These are phyloP conservation scores for Invenusta paracnida DNA, from an alignment of 2,888 invertebrate genomes.

Conservation along the genomic window DNA sequence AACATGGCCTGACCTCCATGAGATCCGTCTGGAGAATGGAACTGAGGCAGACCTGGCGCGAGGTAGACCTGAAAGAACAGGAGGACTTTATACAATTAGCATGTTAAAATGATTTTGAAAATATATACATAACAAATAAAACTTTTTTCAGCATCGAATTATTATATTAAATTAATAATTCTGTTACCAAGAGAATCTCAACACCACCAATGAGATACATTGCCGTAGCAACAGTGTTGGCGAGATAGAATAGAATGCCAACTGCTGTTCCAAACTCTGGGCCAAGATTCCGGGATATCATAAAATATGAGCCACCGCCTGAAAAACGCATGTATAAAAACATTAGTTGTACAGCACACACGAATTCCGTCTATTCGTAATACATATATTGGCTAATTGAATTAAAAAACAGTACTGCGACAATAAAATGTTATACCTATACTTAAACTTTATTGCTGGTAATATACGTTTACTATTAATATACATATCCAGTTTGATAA, in stretches of 20 bases:
- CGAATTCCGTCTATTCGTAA: background rate
- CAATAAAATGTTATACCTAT: too few relatives aligned
- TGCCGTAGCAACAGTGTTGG: slow-evolving; percentile 50
- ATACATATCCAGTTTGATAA: too few relatives aligned
- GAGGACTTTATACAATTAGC: background rate
- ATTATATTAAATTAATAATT: too few relatives aligned
- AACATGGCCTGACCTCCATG: slow-evolving; percentile 61
- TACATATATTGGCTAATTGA: too few relatives aligned
- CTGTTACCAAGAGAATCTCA: slow-evolving; percentile 49
- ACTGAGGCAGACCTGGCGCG: slow-evolving; percentile 34
- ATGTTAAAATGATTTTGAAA: too few relatives aligned
- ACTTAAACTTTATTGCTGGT: too few relatives aligned
- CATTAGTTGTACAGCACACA: background rate
- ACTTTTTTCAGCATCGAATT: too few relatives aligned
- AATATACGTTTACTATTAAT: too few relatives aligned
- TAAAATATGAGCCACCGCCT: slow-evolving; percentile 50
- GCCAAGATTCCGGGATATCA: slow-evolving; percentile 50
- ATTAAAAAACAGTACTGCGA: too few relatives aligned
- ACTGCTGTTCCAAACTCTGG: slow-evolving; percentile 50
- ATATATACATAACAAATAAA: too few relatives aligned
- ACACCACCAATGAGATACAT: slow-evolving; percentile 49
- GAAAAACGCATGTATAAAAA: background rate
- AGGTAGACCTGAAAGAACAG: slow-evolving; percentile 31
- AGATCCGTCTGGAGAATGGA: slow-evolving; percentile 33
- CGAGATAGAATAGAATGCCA: slow-evolving; percentile 50